Evolutionary conservation across 2,888 invertebrate species (phyloP).

Genomic region (Mesorhabditis spiculigera): DNA sequence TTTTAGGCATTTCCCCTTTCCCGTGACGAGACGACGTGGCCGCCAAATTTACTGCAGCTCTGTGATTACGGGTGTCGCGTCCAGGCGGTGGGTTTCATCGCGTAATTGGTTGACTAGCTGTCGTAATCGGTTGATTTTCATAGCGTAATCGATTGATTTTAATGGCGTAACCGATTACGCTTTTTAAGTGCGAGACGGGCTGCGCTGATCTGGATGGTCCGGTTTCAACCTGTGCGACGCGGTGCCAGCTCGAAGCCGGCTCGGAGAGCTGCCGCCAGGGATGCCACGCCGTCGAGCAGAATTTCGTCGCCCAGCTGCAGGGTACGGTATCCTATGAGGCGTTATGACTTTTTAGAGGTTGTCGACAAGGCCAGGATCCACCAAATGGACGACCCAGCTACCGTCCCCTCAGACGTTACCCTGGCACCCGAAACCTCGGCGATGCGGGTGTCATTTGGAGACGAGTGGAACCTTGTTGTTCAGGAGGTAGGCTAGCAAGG

Average conservation of each 20-base stretch:
- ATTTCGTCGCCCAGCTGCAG: neutral
- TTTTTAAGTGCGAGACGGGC: neutral
- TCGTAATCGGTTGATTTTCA: no score
- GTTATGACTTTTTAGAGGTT: neutral
- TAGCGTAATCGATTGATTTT: no score
- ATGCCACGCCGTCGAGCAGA: conserved; percentile 1
- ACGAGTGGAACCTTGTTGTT: neutral
- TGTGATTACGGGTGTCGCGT: conserved; percentile 1
- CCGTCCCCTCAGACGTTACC: neutral
- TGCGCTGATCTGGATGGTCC: neutral
- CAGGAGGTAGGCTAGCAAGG: neutral
- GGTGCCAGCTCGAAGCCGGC: neutral
- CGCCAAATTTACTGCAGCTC: neutral
- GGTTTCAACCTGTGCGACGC: neutral
- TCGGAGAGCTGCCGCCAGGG: neutral
- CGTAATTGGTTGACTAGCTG: no score
- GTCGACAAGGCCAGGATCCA: neutral
- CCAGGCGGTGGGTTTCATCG: neutral
- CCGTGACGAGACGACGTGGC: neutral
- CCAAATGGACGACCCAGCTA: neutral
- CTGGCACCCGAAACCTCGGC: neutral
- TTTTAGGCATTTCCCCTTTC: neutral
- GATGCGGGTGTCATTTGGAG: neutral
- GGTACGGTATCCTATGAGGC: neutral
- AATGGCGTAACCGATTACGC: no score